These are phyloP conservation scores for Sinohyriopsis cumingii DNA, from an alignment of 2,888 invertebrate species.

Conservation along the genomic window DNA sequence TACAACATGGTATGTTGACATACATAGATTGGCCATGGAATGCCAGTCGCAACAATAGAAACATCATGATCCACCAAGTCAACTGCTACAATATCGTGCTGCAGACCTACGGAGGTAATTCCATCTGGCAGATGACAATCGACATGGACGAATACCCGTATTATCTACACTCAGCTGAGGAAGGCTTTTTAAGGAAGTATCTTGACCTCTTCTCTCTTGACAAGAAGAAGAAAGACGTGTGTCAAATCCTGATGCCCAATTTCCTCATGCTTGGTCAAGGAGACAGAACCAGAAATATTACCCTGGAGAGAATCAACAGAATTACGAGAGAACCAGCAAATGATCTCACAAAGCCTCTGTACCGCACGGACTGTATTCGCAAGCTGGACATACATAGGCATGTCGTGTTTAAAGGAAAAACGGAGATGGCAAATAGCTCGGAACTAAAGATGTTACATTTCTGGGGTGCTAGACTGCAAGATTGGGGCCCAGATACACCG, in stretches of 20 bases:
- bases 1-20: constrained; percentile 15
- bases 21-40: constrained; percentile 19
- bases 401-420: constrained; percentile 4
- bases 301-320: constrained; percentile 39
- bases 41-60: constrained; percentile 8
- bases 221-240: constrained; percentile 13
- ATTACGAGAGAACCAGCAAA: constrained; percentile 36
- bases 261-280: constrained; percentile 47
- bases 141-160: constrained; percentile 54
- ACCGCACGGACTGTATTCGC: constrained; percentile 16
- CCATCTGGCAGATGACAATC: constrained; percentile 41
- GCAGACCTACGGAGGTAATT: constrained; percentile 11
- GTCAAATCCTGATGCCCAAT: constrained; percentile 28
- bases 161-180: constrained; percentile 23
- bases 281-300: constrained; percentile 26
- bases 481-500: constrained; percentile 46
- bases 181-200: constrained; percentile 34
- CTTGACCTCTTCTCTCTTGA: constrained; percentile 16
- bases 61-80: constrained; percentile 39
- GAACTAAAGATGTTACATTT: constrained; percentile 43
- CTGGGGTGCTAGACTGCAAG: constrained; percentile 44
- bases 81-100: constrained; percentile 42
- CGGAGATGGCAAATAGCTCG: constrained; percentile 8
- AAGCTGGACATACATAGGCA: constrained; percentile 19
- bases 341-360: constrained; percentile 38